Evolutionary conservation across 2,113 vertebrate species (phyloP).

Genomic region (Entelurus aequoreus): DNA sequence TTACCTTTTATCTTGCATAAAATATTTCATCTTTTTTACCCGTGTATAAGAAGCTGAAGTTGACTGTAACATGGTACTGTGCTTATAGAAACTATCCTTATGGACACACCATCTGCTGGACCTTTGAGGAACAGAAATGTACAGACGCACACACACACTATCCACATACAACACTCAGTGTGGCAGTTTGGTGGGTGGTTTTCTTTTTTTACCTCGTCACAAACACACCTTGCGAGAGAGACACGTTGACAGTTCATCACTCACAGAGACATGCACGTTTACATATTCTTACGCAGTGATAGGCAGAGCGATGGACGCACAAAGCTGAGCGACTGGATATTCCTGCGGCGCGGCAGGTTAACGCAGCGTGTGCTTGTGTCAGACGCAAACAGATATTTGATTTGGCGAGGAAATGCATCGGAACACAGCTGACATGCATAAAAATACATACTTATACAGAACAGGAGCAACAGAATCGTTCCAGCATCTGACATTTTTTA

Average conservation of each 20-base stretch:
- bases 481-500: not conserved
- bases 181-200: slow-evolving; percentile 10
- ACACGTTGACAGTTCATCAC: slow-evolving; percentile 35
- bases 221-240: slow-evolving; percentile 4
- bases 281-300: slow-evolving; percentile 20
- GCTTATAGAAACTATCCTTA: not conserved
- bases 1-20: not conserved
- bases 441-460: not conserved
- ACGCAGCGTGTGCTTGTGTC: slow-evolving; percentile 18
- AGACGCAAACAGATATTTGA: slow-evolving; percentile 17
- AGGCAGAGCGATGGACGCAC: slow-evolving; percentile 16
- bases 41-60: too few species aligned
- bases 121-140: slow-evolving; percentile 3
- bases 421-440: slow-evolving; percentile 22
- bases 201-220: slow-evolving; percentile 3
- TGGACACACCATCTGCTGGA: slow-evolving; percentile 31
- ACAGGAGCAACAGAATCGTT: not conserved
- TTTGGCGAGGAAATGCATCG: slow-evolving; percentile 19
- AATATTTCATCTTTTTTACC: too few species aligned
- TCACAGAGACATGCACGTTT: slow-evolving; percentile 2
- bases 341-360: slow-evolving; percentile 21
- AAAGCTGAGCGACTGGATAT: slow-evolving; percentile 31
- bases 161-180: slow-evolving; percentile 20
- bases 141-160: not conserved
- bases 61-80: too few species aligned